Evolutionary conservation across 2,113 vertebrate genomes (phyloP), one percentile per base, ranked within the genome.

Genomic region (Suncus etruscus): DNA sequence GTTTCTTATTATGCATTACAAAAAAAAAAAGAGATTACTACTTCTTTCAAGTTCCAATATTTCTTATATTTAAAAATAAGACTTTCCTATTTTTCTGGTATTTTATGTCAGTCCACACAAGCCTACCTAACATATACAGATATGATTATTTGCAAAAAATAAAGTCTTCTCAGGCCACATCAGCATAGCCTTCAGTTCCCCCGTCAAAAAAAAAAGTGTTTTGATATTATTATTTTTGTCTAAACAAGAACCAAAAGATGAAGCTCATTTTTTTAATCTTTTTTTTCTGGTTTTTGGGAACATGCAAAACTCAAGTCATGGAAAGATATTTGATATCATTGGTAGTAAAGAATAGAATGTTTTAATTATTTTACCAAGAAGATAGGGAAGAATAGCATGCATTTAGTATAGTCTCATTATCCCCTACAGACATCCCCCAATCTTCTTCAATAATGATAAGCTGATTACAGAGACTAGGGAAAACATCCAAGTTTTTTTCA

Each of bases 321-420:
- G 39, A 88, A 86, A 91, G 75, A 87, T 87, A 10, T 72, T 80
- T 96, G 94, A 90, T 83, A 93, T 92, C 76, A 95, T 68, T 96
- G 84, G 96, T 96, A 96, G 96, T 82, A 96, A 39, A 39, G 39
- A 39, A 39, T 39, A 39, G 39, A 39, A 39, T 5, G 5, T 87
- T 91, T 61, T 68, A 48, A 88, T 96, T 89, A 78, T 69, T 47
- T 82, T 93, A 94, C 92, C 94, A 84, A 76, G 83, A 86, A 92
- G 78, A 27, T 88, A 1, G 1, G 20, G 77, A 86, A 25, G 24
- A 25, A 6, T 54, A 65, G 22, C 22, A 22, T 0, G 0, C 78
- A 27, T 48, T 54, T 89, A 81, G 65, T 65, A 76, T 54, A 39
- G 76, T 9, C 24, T 61, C 58, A 15, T 75, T 87, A 7, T 83